Evolutionary conservation across 2,888 invertebrate species (phyloP), one percentile per base, ranked within the genome.

Genomic region (Ecliptopera silaceata): DNA sequence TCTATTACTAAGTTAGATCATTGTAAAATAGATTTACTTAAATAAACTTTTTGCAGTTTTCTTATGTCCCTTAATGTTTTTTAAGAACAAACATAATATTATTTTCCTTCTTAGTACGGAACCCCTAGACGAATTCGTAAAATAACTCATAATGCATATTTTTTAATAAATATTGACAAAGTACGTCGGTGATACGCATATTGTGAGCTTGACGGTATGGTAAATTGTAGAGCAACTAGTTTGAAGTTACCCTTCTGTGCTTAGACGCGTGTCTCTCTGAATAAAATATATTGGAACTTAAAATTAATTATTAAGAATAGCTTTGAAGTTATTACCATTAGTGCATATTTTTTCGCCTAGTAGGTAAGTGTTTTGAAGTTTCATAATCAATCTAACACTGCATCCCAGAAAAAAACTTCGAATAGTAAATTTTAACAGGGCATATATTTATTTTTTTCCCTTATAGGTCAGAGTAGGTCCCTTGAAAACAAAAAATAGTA

Each of bases 141-240:
- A 2, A 31, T 2, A 31, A 31, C 31, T 31, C n/a, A 8, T 15
- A 12, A 36, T 36, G 36, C 36, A 36, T 15, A 36, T 15, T 36
- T 36, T 36, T 36, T 15, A 15, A 15, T 15, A 36, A 36, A 36
- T 36, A 36, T 36, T 36, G 36, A 36, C 36, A 36, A 36, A 10
- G 34, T 36, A 36, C 0, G 36, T 10, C 8, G 1, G 34, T 34
- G 4, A 6, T 26, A 34, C 15, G 6, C 15, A 15, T 36, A 36
- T 15, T 1, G 15, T 10, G 15, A 36, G 36, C 2, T 10, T 15
- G 2, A 15, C 15, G 36, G 36, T 8, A 36, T 20, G 26, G 41
- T 26, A 20, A 10, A 42, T 43, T 48, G 43, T 47, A 38, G 31
- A 42, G 4, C 29, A 51, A 15, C 42, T 52, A 57, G 56, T 57